Conservation (phyloP, 2,113 vertebrate species). For the Lipotes vexillifer region DNA sequence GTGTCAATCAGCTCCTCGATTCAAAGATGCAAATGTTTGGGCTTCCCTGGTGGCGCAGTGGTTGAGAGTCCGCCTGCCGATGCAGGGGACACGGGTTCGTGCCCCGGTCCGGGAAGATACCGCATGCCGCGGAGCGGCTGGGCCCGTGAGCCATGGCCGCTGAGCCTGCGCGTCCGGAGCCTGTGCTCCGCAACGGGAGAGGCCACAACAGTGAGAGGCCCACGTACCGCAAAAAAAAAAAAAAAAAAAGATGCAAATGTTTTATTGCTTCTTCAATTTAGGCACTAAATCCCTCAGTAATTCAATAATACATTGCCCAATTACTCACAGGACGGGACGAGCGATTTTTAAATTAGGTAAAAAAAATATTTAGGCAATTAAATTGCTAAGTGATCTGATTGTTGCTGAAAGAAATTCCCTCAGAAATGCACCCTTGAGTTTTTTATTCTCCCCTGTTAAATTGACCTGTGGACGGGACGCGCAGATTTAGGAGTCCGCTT, state of each 20-base stretch:
- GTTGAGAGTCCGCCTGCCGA: too few species aligned
- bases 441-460: slow-evolving; percentile 15
- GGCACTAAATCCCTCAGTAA: slow-evolving; percentile 3
- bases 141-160: too few species aligned
- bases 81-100: too few species aligned
- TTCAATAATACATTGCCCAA: slow-evolving; percentile 7
- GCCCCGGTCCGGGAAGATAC: fast-evolving
- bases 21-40: not conserved
- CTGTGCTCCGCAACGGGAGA: too few species aligned
- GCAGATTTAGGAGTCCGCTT: not conserved
- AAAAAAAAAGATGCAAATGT: not conserved
- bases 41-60: too few species aligned
- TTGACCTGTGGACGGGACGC: not conserved
- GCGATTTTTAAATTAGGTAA: slow-evolving; percentile 31
- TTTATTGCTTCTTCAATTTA: not conserved
- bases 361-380: slow-evolving; percentile 60
- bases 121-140: too few species aligned
- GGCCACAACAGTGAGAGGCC: too few species aligned
- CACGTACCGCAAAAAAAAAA: too few species aligned
- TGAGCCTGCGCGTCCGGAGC: too few species aligned
- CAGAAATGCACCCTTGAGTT: not conserved
- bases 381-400: slow-evolving; percentile 48
- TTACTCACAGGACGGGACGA: not conserved
- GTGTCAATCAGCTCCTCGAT: not conserved
- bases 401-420: slow-evolving; percentile 31